phyloP scores from a whole-genome alignment of 2,113 vertebrate species.

The Notarius lentiginosus region DNA sequence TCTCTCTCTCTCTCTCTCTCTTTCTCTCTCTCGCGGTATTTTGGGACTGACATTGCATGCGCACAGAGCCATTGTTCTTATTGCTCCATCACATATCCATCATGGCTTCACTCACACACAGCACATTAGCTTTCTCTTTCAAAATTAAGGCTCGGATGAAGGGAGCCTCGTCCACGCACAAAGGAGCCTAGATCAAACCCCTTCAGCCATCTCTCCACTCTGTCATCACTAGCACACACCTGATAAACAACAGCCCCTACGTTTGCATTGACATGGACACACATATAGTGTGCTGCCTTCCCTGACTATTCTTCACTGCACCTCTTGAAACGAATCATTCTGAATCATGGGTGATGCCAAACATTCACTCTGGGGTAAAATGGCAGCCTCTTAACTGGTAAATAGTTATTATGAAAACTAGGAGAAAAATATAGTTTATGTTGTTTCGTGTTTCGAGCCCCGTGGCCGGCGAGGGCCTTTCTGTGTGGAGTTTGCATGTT shows the following conservation, averaged over 20 bases:
- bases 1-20: conserved; percentile 31
- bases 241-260: not conserved
- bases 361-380: too few species aligned
- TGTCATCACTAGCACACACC: not conserved
- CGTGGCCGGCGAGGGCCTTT: too few species aligned
- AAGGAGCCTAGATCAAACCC: not conserved
- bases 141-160: not conserved
- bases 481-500: too few species aligned
- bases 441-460: too few species aligned
- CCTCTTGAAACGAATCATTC: too few species aligned
- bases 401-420: too few species aligned
- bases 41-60: conserved; percentile 37
- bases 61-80: conserved; percentile 45
- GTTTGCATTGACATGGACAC: not conserved
- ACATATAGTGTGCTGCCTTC: not conserved
- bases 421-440: too few species aligned
- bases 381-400: too few species aligned
- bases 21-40: conserved; percentile 45
- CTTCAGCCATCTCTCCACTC: not conserved
- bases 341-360: too few species aligned
- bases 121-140: not conserved
- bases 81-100: conserved; percentile 30
- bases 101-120: not conserved
- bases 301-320: too few species aligned
- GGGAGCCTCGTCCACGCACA: too few species aligned